Evolutionary conservation across 2,113 vertebrate genomes (phyloP).

Genomic region (Varanus komodoensis): DNA sequence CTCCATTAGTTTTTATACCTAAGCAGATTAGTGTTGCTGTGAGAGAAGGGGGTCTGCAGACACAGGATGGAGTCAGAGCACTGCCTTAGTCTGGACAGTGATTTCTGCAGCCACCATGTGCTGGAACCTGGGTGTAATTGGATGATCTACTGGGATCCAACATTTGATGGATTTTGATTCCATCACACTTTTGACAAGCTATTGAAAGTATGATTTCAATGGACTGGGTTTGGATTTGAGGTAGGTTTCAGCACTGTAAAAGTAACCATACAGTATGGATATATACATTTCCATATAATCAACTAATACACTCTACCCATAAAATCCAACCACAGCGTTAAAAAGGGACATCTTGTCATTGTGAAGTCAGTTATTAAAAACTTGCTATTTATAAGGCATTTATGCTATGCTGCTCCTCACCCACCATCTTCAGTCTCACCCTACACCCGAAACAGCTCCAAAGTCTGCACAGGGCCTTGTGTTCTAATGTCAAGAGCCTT

Average conservation of each 20-base stretch:
- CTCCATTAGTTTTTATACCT: constrained; percentile 71
- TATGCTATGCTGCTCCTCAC: constrained; percentile 52
- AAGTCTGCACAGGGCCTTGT: constrained; percentile 82
- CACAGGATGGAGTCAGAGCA: neutral
- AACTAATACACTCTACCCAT: neutral
- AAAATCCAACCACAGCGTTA: neutral
- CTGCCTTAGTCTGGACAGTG: neutral
- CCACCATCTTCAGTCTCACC: constrained; percentile 56
- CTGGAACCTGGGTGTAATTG: neutral
- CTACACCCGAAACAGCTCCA: constrained; percentile 42
- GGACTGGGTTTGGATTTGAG: neutral
- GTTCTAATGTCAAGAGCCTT: constrained; percentile 87
- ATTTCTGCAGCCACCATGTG: neutral
- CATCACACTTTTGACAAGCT: neutral
- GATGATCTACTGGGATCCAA: neutral
- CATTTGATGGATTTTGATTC: neutral
- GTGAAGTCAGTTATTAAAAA: constrained; percentile 68
- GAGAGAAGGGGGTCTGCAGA: neutral
- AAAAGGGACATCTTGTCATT: constrained; percentile 58
- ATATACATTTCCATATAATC: neutral
- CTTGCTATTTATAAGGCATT: constrained; percentile 74
- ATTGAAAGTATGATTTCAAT: neutral
- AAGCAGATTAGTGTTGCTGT: constrained; percentile 58
- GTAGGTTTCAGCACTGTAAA: neutral
- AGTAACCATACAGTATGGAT: neutral